Conservation (phyloP, 2,888 invertebrate species). For the Clanis bilineata region DNA sequence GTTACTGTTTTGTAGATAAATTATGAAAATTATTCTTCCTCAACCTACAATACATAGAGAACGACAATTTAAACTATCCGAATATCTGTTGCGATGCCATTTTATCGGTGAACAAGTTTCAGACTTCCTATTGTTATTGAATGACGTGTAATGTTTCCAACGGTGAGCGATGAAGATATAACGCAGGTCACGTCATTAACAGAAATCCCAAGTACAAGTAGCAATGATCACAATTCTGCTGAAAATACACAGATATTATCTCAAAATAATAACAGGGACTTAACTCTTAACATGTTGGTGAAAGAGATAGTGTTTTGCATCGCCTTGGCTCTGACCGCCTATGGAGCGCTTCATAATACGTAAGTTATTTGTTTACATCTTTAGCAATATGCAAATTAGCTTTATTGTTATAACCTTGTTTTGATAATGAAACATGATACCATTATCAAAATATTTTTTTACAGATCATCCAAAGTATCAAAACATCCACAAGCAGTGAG, state of each 20-base stretch:
- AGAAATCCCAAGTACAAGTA: constrained; percentile 55
- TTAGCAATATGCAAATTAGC: background rate
- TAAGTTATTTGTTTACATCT: constrained; percentile 62
- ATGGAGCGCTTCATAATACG: constrained; percentile 88
- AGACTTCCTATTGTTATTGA: constrained; percentile 61
- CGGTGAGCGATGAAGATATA: constrained; percentile 74
- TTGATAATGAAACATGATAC: constrained; percentile 4
- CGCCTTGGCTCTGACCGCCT: constrained; percentile 84
- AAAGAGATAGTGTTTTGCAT: constrained; percentile 85
- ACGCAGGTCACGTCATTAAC: constrained; percentile 72
- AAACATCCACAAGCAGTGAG: constrained; percentile 82
- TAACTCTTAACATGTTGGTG: constrained; percentile 81
- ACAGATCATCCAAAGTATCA: constrained; percentile 63
- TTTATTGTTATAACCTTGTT: background rate
- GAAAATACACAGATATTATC: constrained; percentile 58
- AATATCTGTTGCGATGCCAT: constrained; percentile 48
- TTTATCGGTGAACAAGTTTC: constrained; percentile 45
- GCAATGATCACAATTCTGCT: constrained; percentile 66
- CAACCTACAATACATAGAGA: constrained; percentile 20
- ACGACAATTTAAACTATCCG: constrained; percentile 17
- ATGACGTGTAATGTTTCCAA: constrained; percentile 82
- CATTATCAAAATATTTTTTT: too few species aligned
- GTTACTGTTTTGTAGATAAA: background rate
- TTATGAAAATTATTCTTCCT: constrained; percentile 6
- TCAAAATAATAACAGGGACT: constrained; percentile 61